A percentile compares a stretch with the other conserved stretches of the same genome.
Evolutionary conservation across 2,888 invertebrate species (phyloP).

Genomic region (Lagria hirta): DNA sequence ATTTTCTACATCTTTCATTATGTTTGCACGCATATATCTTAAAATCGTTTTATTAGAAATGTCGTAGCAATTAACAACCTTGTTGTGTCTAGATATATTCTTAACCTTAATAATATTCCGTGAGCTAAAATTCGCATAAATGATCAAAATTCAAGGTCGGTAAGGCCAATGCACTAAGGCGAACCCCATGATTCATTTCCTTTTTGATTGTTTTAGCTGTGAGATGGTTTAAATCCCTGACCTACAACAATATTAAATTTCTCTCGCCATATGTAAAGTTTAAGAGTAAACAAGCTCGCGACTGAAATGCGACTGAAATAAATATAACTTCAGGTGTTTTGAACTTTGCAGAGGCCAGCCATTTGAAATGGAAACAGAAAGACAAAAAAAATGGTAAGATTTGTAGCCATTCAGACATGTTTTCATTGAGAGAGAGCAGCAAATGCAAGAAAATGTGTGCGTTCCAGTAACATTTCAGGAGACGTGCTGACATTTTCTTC

Average conservation of each 20-base stretch:
- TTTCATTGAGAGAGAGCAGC: slow-evolving; percentile 19
- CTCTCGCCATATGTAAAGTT: slow-evolving; percentile 36
- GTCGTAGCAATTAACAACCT: too few species aligned
- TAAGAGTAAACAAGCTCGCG: slow-evolving; percentile 18
- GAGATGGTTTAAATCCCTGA: slow-evolving; percentile 40
- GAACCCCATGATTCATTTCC: slow-evolving; percentile 40
- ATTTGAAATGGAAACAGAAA: slow-evolving; percentile 13
- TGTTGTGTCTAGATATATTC: too few species aligned
- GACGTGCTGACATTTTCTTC: slow-evolving; percentile 13
- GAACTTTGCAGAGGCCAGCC: slow-evolving; percentile 36
- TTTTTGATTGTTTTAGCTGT: slow-evolving; percentile 36
- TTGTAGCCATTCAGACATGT: slow-evolving; percentile 23
- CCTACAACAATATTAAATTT: slow-evolving; percentile 45
- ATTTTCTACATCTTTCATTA: too few species aligned
- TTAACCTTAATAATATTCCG: too few species aligned
- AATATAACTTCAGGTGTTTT: slow-evolving; percentile 47
- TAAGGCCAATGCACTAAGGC: slow-evolving; percentile 16
- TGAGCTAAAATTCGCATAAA: neutral
- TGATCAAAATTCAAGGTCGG: slow-evolving; percentile 10
- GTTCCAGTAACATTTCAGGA: slow-evolving; percentile 12
- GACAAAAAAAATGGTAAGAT: slow-evolving; percentile 20
- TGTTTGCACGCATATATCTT: too few species aligned
- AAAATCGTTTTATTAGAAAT: too few species aligned
- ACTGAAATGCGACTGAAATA: slow-evolving; percentile 44
- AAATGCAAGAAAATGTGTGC: slow-evolving; percentile 3